Percentiles rank a stretch among this genome's conserved stretches.
phyloP scores from a whole-genome alignment of 2,888 invertebrate genomes.

The Acleris laterana region DNA sequence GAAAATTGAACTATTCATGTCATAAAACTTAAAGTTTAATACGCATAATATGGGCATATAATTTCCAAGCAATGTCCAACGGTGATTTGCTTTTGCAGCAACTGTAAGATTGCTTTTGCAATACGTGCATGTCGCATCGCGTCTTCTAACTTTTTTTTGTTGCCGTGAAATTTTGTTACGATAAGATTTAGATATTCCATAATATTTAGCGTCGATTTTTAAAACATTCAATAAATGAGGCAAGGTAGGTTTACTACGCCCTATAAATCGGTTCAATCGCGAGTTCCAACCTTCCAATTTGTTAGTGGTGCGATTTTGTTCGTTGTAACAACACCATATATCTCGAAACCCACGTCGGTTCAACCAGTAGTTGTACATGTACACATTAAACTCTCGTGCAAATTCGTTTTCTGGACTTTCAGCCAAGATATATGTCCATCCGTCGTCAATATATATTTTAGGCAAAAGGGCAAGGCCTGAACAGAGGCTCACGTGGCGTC shows the following conservation, averaged over 20 bases:
- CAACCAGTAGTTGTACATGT: constrained; percentile 9
- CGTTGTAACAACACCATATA: constrained; percentile 8
- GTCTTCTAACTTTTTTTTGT: too few species aligned
- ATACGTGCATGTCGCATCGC: too few species aligned
- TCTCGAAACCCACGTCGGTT: constrained; percentile 8
- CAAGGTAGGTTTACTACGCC: constrained; percentile 5
- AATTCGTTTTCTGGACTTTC: constrained; percentile 9
- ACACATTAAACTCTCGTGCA: constrained; percentile 1
- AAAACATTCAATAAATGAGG: constrained; percentile 12
- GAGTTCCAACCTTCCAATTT: constrained; percentile 10
- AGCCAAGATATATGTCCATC: constrained; percentile 9
- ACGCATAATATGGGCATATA: too few species aligned
- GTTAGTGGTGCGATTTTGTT: constrained; percentile 12
- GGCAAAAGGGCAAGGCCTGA: constrained; percentile 11
- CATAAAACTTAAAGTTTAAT: too few species aligned
- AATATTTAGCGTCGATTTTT: constrained; percentile 15
- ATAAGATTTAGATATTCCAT: constrained; percentile 12
- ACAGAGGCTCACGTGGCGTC: constrained; percentile 19
- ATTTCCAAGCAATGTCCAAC: too few species aligned
- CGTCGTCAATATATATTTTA: constrained; percentile 8
- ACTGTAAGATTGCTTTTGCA: too few species aligned
- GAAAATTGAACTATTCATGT: too few species aligned
- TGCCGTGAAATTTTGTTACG: too few species aligned
- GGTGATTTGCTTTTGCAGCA: too few species aligned
- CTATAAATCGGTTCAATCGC: constrained; percentile 5